Evolutionary conservation across 2,113 vertebrate genomes (phyloP).

Genomic region (Rynchops niger): DNA sequence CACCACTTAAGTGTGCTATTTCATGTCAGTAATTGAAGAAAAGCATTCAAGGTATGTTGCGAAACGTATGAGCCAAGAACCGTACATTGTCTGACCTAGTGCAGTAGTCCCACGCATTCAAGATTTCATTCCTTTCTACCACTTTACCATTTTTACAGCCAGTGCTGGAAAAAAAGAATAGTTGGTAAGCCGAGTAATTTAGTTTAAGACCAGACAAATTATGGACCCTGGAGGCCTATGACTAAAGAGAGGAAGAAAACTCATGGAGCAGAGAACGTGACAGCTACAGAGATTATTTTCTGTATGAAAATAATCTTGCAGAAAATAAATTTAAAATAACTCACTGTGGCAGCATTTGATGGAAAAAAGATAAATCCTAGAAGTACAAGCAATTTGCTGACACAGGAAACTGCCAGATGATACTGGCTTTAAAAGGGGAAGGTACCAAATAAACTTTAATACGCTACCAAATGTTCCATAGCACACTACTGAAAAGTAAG

Average conservation of each 20-base stretch:
- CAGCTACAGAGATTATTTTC: background rate
- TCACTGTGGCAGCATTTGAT: background rate
- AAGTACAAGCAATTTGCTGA: background rate
- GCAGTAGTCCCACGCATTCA: background rate
- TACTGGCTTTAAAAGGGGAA: background rate
- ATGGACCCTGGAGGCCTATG: background rate
- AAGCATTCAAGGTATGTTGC: background rate
- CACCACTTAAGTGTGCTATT: background rate
- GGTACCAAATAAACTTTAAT: background rate
- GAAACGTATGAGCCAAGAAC: background rate
- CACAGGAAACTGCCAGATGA: background rate
- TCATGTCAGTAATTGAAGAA: background rate
- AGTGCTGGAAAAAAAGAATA: background rate
- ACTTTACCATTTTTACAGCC: background rate
- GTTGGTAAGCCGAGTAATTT: background rate
- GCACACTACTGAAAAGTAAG: background rate
- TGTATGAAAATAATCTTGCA: background rate
- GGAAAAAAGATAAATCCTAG: background rate
- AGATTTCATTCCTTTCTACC: background rate
- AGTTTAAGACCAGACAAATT: background rate
- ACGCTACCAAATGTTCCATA: background rate
- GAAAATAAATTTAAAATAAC: slow-evolving; percentile 1
- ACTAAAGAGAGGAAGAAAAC: background rate
- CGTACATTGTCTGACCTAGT: background rate
- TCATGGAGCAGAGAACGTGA: background rate